These are phyloP conservation scores for Vandiemenella viatica DNA, from an alignment of 2,888 invertebrate species.

Conservation along the genomic window DNA sequence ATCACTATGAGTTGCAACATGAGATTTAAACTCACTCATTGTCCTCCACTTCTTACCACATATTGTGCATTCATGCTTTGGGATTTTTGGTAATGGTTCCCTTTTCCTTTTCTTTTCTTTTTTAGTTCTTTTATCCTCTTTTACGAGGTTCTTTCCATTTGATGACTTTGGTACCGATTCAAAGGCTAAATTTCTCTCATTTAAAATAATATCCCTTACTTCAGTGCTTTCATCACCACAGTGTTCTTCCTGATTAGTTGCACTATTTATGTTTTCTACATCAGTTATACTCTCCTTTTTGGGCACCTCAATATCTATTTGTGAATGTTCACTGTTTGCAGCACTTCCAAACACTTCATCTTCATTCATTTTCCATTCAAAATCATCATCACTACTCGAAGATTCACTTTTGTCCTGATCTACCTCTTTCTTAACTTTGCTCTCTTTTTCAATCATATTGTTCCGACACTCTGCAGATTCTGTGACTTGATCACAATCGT, in stretches of 20 bases:
- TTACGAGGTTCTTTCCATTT: not conserved
- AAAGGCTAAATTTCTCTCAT: not conserved
- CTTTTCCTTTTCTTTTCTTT: conserved; percentile 12
- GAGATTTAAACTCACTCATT: conserved; percentile 22
- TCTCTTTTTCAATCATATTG: conserved; percentile 2
- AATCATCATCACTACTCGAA: conserved; percentile 12
- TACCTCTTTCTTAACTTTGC: conserved; percentile 1
- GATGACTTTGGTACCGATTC: not conserved
- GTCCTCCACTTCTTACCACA: conserved; percentile 24
- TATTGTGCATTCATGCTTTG: conserved; percentile 18
- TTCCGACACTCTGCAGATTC: not conserved
- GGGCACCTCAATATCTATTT: too few relatives aligned
- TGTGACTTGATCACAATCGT: conserved; percentile 1
- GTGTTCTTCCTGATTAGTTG: not conserved
- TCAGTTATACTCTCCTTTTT: conserved; percentile 4
- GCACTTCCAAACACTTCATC: conserved; percentile 6
- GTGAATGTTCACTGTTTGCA: conserved; percentile 3
- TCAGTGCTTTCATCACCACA: not conserved
- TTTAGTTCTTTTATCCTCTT: not conserved
- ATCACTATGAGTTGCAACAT: conserved; percentile 22
- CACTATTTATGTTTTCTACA: not conserved
- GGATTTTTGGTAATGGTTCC: conserved; percentile 11
- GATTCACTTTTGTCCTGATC: conserved; percentile 2
- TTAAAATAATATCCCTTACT: not conserved
- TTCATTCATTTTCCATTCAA: conserved; percentile 16